These are phyloP conservation scores for Ferrisia virgata DNA, from an alignment of 2,888 invertebrate species.

Conservation along the genomic window DNA sequence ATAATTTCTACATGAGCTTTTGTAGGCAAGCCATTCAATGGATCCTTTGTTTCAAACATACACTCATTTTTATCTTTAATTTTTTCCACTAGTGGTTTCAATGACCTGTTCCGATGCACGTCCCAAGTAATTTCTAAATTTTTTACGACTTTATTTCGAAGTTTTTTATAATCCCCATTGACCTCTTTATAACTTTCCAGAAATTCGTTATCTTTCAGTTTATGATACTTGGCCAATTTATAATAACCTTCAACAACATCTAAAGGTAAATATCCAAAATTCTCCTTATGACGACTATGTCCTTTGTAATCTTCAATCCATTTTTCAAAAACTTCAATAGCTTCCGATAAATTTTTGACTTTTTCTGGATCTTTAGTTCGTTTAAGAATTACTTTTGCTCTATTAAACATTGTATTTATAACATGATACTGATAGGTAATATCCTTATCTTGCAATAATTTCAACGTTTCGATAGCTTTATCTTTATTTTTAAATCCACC, in stretches of 20 bases:
- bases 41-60: slow-evolving; percentile 60
- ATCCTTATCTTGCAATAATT: slow-evolving; percentile 67
- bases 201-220: slow-evolving; percentile 59
- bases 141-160: slow-evolving; percentile 58
- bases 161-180: slow-evolving; percentile 70
- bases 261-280: slow-evolving; percentile 66
- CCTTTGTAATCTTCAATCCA: slow-evolving; percentile 72
- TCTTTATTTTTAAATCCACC: slow-evolving; percentile 75
- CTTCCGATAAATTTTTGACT: slow-evolving; percentile 70
- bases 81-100: slow-evolving; percentile 55
- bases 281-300: slow-evolving; percentile 64
- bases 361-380: slow-evolving; percentile 75
- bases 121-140: slow-evolving; percentile 68
- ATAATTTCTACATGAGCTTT: slow-evolving; percentile 66
- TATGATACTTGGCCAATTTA: slow-evolving; percentile 58
- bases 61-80: slow-evolving; percentile 56
- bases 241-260: slow-evolving; percentile 60
- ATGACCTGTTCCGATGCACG: slow-evolving; percentile 65
- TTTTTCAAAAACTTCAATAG: slow-evolving; percentile 66
- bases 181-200: slow-evolving; percentile 63
- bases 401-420: slow-evolving; percentile 52
- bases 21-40: slow-evolving; percentile 66
- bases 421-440: slow-evolving; percentile 70
- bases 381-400: slow-evolving; percentile 53
- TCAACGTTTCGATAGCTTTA: slow-evolving; percentile 68